A percentile compares a stretch with the other conserved stretches of the same genome.
Conservation (phyloP, 1,140 invertebrate species). For the Scaptomyza graminum region DNA sequence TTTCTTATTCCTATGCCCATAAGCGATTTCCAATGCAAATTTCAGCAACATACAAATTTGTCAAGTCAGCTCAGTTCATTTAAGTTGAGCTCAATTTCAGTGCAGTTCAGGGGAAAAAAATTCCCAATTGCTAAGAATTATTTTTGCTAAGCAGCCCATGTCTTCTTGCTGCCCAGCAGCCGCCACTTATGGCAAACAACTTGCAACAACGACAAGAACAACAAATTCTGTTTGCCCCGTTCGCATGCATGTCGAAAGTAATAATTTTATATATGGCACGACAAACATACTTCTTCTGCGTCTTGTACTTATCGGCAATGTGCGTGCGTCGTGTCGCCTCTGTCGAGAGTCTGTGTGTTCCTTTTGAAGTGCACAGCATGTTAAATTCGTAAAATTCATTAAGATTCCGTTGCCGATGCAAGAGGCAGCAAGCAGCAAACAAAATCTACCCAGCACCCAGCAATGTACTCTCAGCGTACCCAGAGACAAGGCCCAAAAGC, state of each 20-base stretch:
- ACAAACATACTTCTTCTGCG: conserved; percentile 63
- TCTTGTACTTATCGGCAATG: conserved; percentile 75
- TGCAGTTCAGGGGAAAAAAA: conserved; percentile 12
- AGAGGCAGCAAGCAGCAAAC: conserved; percentile 53
- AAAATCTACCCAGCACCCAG: conserved; percentile 14
- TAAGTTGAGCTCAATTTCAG: neutral
- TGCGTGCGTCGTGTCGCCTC: conserved; percentile 56
- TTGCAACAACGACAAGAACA: conserved; percentile 29
- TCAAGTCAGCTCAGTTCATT: conserved; percentile 28
- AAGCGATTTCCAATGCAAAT: conserved; percentile 35
- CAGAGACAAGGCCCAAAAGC: conserved; percentile 38
- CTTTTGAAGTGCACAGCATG: conserved; percentile 82
- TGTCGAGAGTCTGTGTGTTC: conserved; percentile 63
- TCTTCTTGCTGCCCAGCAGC: conserved; percentile 44
- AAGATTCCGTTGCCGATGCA: conserved; percentile 80
- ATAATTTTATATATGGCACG: conserved; percentile 81
- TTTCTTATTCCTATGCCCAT: neutral
- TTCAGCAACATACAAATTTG: conserved; percentile 26
- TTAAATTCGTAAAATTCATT: conserved; percentile 82
- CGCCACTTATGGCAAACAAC: conserved; percentile 38
- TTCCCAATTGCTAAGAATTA: conserved; percentile 19
- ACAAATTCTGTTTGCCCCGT: conserved; percentile 33
- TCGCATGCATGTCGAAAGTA: conserved; percentile 78
- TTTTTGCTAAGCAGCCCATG: conserved; percentile 10
- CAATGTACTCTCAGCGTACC: conserved; percentile 39